A percentile compares a stretch with the other conserved stretches of the same genome.
These are phyloP conservation scores for Xiphophorus couchianus DNA, from an alignment of 2,113 vertebrate genomes.

Conservation along the genomic window DNA sequence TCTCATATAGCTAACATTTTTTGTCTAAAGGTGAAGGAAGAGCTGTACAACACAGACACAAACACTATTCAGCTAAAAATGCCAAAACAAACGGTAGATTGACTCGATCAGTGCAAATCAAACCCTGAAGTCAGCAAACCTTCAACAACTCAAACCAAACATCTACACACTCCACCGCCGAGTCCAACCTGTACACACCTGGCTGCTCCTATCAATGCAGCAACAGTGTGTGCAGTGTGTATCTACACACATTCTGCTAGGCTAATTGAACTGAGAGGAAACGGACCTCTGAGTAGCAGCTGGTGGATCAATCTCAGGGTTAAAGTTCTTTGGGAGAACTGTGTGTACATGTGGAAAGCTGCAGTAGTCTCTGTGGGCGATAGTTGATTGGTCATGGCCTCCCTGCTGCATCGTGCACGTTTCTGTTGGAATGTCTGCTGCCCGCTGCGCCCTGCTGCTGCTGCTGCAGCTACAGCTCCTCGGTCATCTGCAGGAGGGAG, in stretches of 20 bases:
- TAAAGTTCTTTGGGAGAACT: neutral
- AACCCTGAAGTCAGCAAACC: neutral
- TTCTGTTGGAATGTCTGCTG: neutral
- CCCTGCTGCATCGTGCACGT: neutral
- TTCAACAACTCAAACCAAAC: neutral
- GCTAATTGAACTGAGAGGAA: neutral
- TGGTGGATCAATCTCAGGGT: neutral
- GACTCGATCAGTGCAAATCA: neutral
- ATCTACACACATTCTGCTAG: neutral
- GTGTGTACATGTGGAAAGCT: neutral
- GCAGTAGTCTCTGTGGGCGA: neutral
- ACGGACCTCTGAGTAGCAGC: neutral
- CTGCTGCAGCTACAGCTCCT: slow-evolving; percentile 86
- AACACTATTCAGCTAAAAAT: neutral
- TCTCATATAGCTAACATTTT: neutral
- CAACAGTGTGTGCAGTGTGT: neutral
- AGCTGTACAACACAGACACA: neutral
- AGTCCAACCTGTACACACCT: too few relatives aligned
- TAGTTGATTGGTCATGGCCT: neutral
- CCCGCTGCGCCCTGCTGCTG: neutral
- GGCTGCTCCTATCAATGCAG: neutral
- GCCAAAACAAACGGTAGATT: neutral
- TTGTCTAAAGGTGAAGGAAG: neutral
- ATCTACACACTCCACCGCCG: neutral
- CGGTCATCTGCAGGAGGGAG: slow-evolving; percentile 95